phyloP scores from a whole-genome alignment of 2,888 invertebrate species.

The Pammene fasciana region DNA sequence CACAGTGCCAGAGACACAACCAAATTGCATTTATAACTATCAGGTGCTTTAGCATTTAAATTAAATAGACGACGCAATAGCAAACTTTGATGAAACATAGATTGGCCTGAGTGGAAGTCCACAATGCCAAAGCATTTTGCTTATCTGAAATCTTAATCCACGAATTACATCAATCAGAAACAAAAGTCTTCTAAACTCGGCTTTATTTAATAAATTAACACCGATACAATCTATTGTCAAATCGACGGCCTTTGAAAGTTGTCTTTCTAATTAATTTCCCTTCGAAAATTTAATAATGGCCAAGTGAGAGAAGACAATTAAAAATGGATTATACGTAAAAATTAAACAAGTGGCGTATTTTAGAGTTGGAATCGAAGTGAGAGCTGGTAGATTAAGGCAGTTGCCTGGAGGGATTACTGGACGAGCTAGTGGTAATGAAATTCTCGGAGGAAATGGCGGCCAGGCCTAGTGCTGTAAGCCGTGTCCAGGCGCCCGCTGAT shows the following conservation, averaged over 20 bases:
- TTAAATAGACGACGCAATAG: constrained; percentile 44
- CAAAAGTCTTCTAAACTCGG: constrained; percentile 61
- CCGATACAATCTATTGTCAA: constrained; percentile 76
- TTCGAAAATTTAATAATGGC: constrained; percentile 74
- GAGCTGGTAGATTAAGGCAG: constrained; percentile 77
- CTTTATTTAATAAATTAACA: constrained; percentile 74
- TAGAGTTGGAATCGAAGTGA: constrained; percentile 75
- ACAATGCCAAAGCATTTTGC: constrained; percentile 37
- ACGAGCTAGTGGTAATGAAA: constrained; percentile 81
- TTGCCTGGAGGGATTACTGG: constrained; percentile 76
- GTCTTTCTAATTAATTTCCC: constrained; percentile 74
- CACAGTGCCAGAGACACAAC: background rate
- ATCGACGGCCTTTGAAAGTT: constrained; percentile 70
- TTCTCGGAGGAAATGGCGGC: constrained; percentile 76
- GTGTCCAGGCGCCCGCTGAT: constrained; percentile 76
- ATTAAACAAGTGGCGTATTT: constrained; percentile 74
- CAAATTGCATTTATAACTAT: constrained; percentile 22
- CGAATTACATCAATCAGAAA: constrained; percentile 65
- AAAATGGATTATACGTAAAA: constrained; percentile 81
- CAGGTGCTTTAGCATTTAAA: constrained; percentile 24
- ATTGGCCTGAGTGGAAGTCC: constrained; percentile 8
- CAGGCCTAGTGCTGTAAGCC: constrained; percentile 78
- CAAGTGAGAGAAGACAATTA: constrained; percentile 69
- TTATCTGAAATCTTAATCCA: constrained; percentile 51
- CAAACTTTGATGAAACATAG: constrained; percentile 33